Percentiles rank a stretch among this genome's conserved stretches.
These are phyloP conservation scores for Macroglossus sobrinus DNA, from an alignment of 2,113 vertebrate genomes.

Conservation along the genomic window DNA sequence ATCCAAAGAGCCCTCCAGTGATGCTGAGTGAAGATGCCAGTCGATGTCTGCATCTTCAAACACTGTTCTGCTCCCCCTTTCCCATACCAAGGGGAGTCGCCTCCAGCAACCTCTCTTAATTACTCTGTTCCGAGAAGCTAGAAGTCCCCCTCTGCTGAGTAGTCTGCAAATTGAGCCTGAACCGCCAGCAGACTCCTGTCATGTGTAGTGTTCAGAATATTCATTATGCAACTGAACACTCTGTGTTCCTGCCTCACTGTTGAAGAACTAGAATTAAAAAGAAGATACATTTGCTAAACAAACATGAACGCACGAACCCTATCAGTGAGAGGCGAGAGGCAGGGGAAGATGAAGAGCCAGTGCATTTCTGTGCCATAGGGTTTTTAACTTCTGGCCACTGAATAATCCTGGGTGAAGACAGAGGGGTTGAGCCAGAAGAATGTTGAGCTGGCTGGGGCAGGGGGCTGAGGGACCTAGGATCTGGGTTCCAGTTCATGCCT, in stretches of 20 bases:
- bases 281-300: not conserved
- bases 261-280: not conserved
- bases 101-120: constrained; percentile 83
- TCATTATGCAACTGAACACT: constrained; percentile 53
- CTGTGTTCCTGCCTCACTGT: not conserved
- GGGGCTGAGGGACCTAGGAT: not conserved
- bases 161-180: constrained; percentile 55
- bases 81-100: constrained; percentile 66
- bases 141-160: constrained; percentile 70
- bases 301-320: not conserved
- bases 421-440: not conserved
- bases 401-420: not conserved
- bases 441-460: not conserved
- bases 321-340: not conserved
- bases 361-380: rapidly evolving
- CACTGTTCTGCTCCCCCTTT: not conserved
- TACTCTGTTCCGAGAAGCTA: constrained; percentile 75
- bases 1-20: constrained; percentile 81
- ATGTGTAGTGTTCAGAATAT: constrained; percentile 57
- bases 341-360: too few species aligned
- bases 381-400: not conserved
- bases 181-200: constrained; percentile 74
- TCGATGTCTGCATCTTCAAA: constrained; percentile 57
- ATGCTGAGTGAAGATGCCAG: constrained; percentile 76
- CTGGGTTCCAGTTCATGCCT: not conserved